Conservation (phyloP, 2,888 invertebrate species). For the Ormyrus pomaceus region DNA sequence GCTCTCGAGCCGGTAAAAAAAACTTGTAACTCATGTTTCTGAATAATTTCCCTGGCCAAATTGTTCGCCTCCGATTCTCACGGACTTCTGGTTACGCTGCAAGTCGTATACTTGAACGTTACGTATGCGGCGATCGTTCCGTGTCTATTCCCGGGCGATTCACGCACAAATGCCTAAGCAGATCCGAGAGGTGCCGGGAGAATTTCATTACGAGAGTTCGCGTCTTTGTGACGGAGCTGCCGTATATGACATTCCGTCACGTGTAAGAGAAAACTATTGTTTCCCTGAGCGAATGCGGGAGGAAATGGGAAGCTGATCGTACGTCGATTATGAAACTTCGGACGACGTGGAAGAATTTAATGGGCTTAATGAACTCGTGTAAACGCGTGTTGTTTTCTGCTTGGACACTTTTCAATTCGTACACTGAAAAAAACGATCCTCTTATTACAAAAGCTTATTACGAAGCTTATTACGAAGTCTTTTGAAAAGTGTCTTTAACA, state of each 20-base stretch:
- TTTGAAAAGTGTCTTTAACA: no score
- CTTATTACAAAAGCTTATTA: no score
- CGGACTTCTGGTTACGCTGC: constrained; percentile 34
- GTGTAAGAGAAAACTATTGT: constrained; percentile 40
- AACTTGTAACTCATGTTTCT: constrained; percentile 44
- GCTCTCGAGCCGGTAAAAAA: neutral
- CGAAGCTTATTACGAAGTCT: no score
- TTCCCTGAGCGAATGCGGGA: neutral
- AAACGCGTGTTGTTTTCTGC: neutral
- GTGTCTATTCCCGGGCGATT: constrained; percentile 33
- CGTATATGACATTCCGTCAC: constrained; percentile 44
- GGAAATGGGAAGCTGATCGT: constrained; percentile 36
- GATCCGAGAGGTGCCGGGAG: constrained; percentile 47
- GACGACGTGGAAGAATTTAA: constrained; percentile 1
- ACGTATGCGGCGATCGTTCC: constrained; percentile 49
- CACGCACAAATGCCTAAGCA: constrained; percentile 47
- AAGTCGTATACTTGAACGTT: constrained; percentile 32
- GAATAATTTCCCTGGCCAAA: constrained; percentile 32
- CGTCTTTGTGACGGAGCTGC: neutral
- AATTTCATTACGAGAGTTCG: constrained; percentile 50
- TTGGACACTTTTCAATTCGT: neutral
- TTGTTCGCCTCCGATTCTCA: constrained; percentile 43
- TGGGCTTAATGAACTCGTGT: neutral
- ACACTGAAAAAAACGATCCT: no score
- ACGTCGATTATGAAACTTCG: constrained; percentile 20